Base-by-base conservation (phyloP, 2,888 invertebrate genomes). In the Oxycera nigricornis region DNA sequence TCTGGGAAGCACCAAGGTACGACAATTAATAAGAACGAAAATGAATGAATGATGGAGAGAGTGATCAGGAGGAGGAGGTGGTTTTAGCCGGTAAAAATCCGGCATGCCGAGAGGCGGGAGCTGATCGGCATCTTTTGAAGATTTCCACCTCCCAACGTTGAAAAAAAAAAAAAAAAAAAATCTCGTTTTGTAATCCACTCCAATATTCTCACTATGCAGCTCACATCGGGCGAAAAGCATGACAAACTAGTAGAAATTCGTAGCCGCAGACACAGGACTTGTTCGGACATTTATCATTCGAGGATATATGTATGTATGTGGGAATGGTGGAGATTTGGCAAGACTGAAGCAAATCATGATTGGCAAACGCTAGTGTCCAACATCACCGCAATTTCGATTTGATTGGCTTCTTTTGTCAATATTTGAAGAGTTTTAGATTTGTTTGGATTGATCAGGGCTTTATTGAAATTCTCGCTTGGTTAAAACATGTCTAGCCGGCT, bases 341-440 rank as follows among this genome's bases (percentile, higher is more conserved):
- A 17, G 46, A 17, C 52, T n/a, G 55, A n/a, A 20, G 14, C 39
- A 65, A 9, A 22, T 20, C 39, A 41, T 20, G 41, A 39, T 9
- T 17, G 24, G 31, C 57, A 14, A 28, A 61, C 61, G 17, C 9
- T 28, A 14, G 6, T 6, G 26, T 41, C 65, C 22, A 24, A 7
- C 41, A 41, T 41, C 24, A 24, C 30, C 52, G 55, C 52, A 52
- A 20, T 70, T 70, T 30, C 31, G 20, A 30, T 30, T 70, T 70
- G 70, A 70, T 70, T 70, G 55, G 55, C 55, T 30, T 70, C 50
- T 11, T 55, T 70, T 30, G 70, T 31, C 70, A 70, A 55, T 70
- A 68, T 68, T 68, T 50, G 52, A 30, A 26, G 28, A 68, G 68
- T 68, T 50, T 68, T 50, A 68, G 50, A 50, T 50, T 68, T 68